These are phyloP conservation scores for Pocillopora verrucosa DNA, from an alignment of 64 coral and sea anemone genomes.

Conservation along the genomic window DNA sequence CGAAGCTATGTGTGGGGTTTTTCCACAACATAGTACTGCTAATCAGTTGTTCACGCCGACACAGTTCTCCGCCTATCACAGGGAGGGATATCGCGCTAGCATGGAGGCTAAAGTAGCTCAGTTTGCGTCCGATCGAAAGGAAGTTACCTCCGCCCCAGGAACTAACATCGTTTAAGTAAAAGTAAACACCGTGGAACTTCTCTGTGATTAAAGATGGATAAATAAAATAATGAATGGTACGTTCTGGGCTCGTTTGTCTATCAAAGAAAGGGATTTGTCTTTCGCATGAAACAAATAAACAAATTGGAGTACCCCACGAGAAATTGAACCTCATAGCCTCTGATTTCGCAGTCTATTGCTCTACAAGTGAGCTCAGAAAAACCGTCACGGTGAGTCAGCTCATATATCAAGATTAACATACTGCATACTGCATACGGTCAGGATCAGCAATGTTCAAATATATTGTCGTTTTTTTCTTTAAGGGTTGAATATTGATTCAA, in stretches of 20 bases:
- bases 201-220: not conserved
- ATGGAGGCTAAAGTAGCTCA: conserved; percentile 5
- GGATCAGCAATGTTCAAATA: no score
- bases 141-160: not conserved
- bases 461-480: no score
- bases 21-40: not conserved
- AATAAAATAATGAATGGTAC: not conserved
- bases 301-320: not conserved
- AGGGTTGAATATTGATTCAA: no score
- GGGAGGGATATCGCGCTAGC: conserved; percentile 23
- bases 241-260: no score
- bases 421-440: no score
- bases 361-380: no score
- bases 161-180: not conserved
- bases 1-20: not conserved
- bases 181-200: not conserved
- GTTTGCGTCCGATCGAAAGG: not conserved
- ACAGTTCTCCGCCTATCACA: conserved; percentile 18
- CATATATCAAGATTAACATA: no score
- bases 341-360: no score
- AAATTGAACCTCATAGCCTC: no score
- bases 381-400: no score
- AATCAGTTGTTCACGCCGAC: conserved; percentile 30
- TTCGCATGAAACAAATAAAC: not conserved
- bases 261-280: no score